A percentile compares a stretch with the other conserved stretches of the same genome.
Evolutionary conservation across 2,888 invertebrate genomes (phyloP).

Genomic region (Drosophila subquinaria): DNA sequence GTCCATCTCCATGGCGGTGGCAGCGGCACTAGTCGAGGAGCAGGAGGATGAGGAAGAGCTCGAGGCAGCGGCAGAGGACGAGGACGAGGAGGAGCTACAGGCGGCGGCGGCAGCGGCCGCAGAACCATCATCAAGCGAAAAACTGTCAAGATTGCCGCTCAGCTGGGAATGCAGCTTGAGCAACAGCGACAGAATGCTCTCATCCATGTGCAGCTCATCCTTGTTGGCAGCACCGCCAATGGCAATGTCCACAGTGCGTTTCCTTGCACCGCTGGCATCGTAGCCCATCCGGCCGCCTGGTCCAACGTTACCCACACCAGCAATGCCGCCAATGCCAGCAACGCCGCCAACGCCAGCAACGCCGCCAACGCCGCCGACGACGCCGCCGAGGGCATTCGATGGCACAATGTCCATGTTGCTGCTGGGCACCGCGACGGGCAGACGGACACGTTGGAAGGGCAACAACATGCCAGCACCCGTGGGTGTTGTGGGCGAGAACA

Average conservation of each 20-base stretch:
- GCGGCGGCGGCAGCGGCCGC: slow-evolving; percentile 23
- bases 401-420: slow-evolving; percentile 86
- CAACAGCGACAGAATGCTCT: slow-evolving; percentile 95
- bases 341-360: background rate
- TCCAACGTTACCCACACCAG: slow-evolving; percentile 16
- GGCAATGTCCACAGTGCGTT: slow-evolving; percentile 85
- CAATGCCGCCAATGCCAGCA: slow-evolving; percentile 42
- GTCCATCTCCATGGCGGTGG: slow-evolving; percentile 83
- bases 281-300: slow-evolving; percentile 62
- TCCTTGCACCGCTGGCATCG: slow-evolving; percentile 79
- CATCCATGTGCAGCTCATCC: slow-evolving; percentile 89
- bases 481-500: slow-evolving; percentile 84
- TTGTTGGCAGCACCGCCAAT: slow-evolving; percentile 85
- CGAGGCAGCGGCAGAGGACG: background rate
- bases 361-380: slow-evolving; percentile 28
- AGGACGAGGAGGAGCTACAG: slow-evolving; percentile 35
- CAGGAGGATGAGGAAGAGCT: background rate
- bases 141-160: slow-evolving; percentile 93
- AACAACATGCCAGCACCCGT: slow-evolving; percentile 83
- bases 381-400: slow-evolving; percentile 81
- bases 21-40: background rate
- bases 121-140: slow-evolving; percentile 85
- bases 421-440: slow-evolving; percentile 85
- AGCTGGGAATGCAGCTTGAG: slow-evolving; percentile 96
- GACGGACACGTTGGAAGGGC: slow-evolving; percentile 85